Percentiles rank a stretch among this genome's conserved stretches.
phyloP scores from a whole-genome alignment of 2,113 vertebrate genomes.

The Bos javanicus region DNA sequence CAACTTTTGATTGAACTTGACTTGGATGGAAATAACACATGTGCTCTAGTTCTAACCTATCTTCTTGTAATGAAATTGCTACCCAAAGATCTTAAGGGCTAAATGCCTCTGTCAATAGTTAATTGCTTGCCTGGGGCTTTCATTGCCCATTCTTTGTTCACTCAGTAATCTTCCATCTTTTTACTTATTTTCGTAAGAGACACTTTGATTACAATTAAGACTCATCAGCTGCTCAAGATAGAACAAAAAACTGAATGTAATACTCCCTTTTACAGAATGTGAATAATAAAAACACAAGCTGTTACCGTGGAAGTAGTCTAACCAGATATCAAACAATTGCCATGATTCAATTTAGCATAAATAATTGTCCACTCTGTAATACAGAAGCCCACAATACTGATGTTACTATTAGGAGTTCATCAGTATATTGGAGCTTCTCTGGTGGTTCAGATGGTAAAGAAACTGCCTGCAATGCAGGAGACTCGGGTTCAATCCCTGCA shows the following conservation, averaged over 20 bases:
- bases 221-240: not conserved
- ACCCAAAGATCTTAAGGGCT: not conserved
- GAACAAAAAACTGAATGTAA: not conserved
- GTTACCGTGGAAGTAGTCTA: not conserved
- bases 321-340: not conserved
- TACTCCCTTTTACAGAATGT: not conserved
- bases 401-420: not conserved
- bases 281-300: not conserved
- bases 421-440: not conserved
- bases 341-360: not conserved
- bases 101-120: not conserved
- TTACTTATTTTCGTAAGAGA: not conserved
- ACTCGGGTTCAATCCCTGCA: not conserved
- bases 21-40: not conserved
- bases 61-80: not conserved
- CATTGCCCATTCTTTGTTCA: not conserved
- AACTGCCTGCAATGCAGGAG: not conserved
- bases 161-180: not conserved
- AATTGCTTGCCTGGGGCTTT: not conserved
- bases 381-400: rapidly evolving
- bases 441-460: not conserved
- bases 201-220: slow-evolving; percentile 13
- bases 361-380: not conserved
- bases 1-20: not conserved
- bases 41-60: not conserved